Evolutionary conservation across 92 coral and sea anemone species (phyloP), one percentile per base, ranked within the genome.

Genomic region (Parazoanthus swiftii): DNA sequence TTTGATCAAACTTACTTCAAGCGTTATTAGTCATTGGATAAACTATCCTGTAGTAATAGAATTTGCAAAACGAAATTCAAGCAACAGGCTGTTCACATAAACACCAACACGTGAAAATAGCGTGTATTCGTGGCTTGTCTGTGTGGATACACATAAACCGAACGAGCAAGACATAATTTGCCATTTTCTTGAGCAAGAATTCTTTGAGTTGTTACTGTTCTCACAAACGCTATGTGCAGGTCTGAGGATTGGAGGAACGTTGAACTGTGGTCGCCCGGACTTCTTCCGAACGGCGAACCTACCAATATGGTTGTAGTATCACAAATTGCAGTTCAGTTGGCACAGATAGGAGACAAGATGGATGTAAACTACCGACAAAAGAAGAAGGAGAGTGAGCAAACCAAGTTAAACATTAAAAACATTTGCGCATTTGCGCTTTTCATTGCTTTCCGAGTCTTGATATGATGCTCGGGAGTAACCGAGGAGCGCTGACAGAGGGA

Each of bases 301-400:
- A 90, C 90, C 80, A 92, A 90, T 91, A 77, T 93, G 67, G 80
- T 90, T 26, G 80, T 81, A 29, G 92, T 93, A 13, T 93, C 98
- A 3, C 93, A 95, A 75, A 94, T 95, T 25, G 95, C 98, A 3
- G 92, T 91, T 65, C 95, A 93, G 90, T 93, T 95, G 76, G 95
- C 95, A 4, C 95, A 95, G 76, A 93, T 95, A 35, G 98, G 98
- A 6, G 98, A 95, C 80, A 93, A 93, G 88, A 89, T 95, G 54
- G 94, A 95, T 88, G 89, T 90, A 42, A 89, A 92, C 38, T 93
- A 95, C 85, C 95, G 90, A 56, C 91, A 92, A 51, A 86, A 63
- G 78, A 93, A 79, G 79, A 88, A 91, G 48, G 79, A 92, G 36
- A 88, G 81, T 76, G 91, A 95, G 20, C 89, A 90, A 78, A 91